These are phyloP conservation scores for Egretta garzetta DNA, from an alignment of 2,113 vertebrate species.

Conservation along the genomic window DNA sequence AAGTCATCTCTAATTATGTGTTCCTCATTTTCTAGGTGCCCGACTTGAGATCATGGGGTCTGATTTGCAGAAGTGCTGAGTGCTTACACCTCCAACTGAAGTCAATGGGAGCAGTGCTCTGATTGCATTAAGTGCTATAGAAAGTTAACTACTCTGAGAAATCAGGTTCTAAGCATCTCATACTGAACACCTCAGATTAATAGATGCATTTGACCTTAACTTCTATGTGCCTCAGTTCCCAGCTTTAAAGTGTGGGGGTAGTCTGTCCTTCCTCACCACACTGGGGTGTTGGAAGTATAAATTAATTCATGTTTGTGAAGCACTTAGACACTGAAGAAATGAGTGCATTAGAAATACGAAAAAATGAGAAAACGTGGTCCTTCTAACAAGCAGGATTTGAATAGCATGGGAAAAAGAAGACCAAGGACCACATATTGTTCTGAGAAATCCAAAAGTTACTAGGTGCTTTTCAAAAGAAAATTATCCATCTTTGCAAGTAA, in stretches of 20 bases:
- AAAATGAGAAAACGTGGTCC: not conserved
- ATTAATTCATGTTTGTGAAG: not conserved
- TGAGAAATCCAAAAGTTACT: not conserved
- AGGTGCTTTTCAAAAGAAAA: not conserved
- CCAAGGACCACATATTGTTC: not conserved
- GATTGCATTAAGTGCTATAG: constrained; percentile 43
- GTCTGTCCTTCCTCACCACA: not conserved
- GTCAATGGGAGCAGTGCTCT: constrained; percentile 66
- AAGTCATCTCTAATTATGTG: constrained; percentile 43
- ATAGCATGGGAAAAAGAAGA: not conserved
- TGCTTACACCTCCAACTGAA: constrained; percentile 58
- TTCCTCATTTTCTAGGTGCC: constrained; percentile 69
- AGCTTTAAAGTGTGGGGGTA: not conserved
- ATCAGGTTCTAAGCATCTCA: constrained; percentile 39
- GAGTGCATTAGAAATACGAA: not conserved
- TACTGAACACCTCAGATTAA: not conserved
- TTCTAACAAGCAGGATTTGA: not conserved
- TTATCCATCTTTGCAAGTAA: not conserved
- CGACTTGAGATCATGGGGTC: constrained; percentile 66
- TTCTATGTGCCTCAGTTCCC: not conserved
- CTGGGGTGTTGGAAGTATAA: not conserved
- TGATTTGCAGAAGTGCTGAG: constrained; percentile 66
- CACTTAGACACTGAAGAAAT: not conserved
- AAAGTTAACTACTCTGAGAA: constrained; percentile 51
- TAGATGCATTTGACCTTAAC: constrained; percentile 5